These are phyloP conservation scores for Acleris emargana DNA, from an alignment of 2,888 invertebrate genomes.

Conservation along the genomic window DNA sequence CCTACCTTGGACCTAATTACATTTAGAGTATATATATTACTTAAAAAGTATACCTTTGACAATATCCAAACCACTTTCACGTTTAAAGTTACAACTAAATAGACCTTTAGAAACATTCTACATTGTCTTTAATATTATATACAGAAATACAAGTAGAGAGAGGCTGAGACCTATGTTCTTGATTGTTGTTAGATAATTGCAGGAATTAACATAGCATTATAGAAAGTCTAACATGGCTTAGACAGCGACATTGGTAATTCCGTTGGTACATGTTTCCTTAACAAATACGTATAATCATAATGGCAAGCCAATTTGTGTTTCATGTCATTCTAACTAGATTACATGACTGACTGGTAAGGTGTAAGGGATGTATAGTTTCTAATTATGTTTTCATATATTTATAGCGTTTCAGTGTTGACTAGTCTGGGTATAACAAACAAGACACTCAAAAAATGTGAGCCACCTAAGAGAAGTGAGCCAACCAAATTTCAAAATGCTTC, in stretches of 20 bases:
- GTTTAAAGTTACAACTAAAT: too few relatives aligned
- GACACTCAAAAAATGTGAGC: too few relatives aligned
- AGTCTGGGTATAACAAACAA: too few relatives aligned
- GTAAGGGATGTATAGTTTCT: neutral
- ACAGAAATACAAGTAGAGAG: conserved; percentile 9
- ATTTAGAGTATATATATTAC: too few relatives aligned
- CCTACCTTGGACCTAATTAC: too few relatives aligned
- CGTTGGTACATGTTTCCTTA: conserved; percentile 26
- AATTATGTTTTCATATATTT: neutral
- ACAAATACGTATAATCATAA: conserved; percentile 31
- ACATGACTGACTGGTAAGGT: conserved; percentile 3
- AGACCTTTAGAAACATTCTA: neutral
- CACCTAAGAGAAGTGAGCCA: too few relatives aligned
- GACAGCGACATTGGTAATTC: conserved; percentile 25
- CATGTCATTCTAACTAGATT: conserved; percentile 17
- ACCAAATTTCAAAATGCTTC: too few relatives aligned
- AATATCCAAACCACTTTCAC: too few relatives aligned
- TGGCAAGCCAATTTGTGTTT: conserved; percentile 9
- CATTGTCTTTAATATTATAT: neutral
- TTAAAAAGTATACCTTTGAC: too few relatives aligned
- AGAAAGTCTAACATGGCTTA: conserved; percentile 29
- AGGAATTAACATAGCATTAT: conserved; percentile 30
- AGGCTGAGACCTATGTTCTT: conserved; percentile 13
- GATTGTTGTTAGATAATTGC: conserved; percentile 33
- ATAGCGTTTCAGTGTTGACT: too few relatives aligned